Evolutionary conservation across 2,113 vertebrate genomes (phyloP), one percentile per base, ranked within the genome.

Genomic region (Etia nguti): DNA sequence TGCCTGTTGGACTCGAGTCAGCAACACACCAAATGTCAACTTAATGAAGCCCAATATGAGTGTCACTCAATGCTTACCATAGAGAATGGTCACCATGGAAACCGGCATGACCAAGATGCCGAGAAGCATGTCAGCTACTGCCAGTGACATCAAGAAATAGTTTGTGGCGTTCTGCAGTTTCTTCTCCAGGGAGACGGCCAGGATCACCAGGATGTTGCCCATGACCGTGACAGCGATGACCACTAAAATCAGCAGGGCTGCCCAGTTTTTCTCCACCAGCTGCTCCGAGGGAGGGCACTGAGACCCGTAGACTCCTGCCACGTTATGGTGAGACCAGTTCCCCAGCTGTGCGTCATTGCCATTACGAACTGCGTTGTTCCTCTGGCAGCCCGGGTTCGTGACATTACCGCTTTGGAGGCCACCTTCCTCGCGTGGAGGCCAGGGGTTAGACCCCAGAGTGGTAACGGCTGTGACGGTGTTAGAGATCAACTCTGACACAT

Each of bases 141-240:
- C 98, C 92, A 99, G 97, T n/a, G 98, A 99, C 98, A 98, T 99
- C 94, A 99, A 93, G 95, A 99, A 99, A 89, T 99, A 99, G 96
- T 99, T 99, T 59, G 98, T 99, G 92, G 98, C 98, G 18, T 98
- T 99, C 95, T 99, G 98, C 90, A 99, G 97, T 93, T 98, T 99
- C 94, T 98, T 98, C 97, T 99, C 98, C 94, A 98, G 95, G 54
- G 97, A 98, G 48, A 99, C 98, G 22, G 98, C 98, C 97, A 99
- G 96, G 94, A 99, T 99, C 92, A 99, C 98, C 83, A 99, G 96
- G 91, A 99, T 98, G 96, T 99, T 99, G 22, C 98, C 98, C 91
- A 97, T 97, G 83, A 99, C 98, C 4, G 98, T 99, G 82, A 98
- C 89, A 88, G 97, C 95, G 18, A 99, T 98, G 70, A 97, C 97